These are phyloP conservation scores for Sussaba pulchella DNA, from an alignment of 2,888 invertebrate species.

Conservation along the genomic window DNA sequence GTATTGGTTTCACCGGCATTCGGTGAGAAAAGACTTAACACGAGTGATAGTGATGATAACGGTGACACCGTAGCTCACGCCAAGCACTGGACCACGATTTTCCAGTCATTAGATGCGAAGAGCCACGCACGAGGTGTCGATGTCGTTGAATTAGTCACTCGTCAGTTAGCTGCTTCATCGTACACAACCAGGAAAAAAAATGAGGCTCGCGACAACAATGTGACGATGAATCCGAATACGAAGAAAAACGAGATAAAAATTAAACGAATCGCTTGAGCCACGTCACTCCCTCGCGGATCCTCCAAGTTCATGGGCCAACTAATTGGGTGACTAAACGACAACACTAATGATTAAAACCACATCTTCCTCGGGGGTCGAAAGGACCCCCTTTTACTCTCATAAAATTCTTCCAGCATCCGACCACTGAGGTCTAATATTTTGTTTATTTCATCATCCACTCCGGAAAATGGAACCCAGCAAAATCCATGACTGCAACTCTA, in stretches of 20 bases:
- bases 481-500: slow-evolving; percentile 15
- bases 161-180: slow-evolving; percentile 5
- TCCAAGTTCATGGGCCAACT: slow-evolving; percentile 29
- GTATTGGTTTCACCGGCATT: too few relatives aligned
- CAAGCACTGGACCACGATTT: neutral
- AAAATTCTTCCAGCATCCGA: too few relatives aligned
- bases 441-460: neutral
- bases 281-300: slow-evolving; percentile 31
- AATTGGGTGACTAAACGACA: slow-evolving; percentile 57
- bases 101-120: slow-evolving; percentile 3
- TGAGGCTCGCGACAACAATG: slow-evolving; percentile 13
- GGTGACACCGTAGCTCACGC: slow-evolving; percentile 5
- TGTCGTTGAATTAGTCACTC: slow-evolving; percentile 52
- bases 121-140: slow-evolving; percentile 39
- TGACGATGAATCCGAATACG: slow-evolving; percentile 37
- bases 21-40: neutral
- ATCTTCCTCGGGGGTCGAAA: too few relatives aligned
- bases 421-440: too few relatives aligned
- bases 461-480: too few relatives aligned
- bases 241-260: slow-evolving; percentile 42
- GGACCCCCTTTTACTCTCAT: too few relatives aligned
- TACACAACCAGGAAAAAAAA: neutral
- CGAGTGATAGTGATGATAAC: too few relatives aligned
- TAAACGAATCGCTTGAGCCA: slow-evolving; percentile 26
- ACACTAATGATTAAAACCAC: too few relatives aligned